A percentile compares a stretch with the other conserved stretches of the same genome.
These are phyloP conservation scores for Trachelus stipa DNA, from an alignment of 2,888 invertebrate species.

Conservation along the genomic window DNA sequence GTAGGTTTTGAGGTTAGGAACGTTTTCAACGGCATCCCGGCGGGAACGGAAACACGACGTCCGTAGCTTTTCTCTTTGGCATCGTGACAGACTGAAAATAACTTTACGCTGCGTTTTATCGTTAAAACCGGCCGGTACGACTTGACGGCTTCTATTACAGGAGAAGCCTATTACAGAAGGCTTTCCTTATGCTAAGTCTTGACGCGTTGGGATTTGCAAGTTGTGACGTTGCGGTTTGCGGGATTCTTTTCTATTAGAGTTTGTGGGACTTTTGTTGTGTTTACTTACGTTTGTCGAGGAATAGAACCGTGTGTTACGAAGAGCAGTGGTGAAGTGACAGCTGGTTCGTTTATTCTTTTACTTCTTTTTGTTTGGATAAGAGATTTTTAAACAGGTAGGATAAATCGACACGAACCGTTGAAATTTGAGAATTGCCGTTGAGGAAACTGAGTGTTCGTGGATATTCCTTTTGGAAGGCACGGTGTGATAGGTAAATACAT, in stretches of 20 bases:
- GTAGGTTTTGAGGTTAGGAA: neutral
- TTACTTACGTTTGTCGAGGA: neutral
- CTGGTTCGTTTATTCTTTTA: neutral
- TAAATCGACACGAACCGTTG: too few species aligned
- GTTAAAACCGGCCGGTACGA: neutral
- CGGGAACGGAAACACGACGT: neutral
- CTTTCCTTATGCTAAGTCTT: neutral
- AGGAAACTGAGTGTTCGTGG: too few species aligned
- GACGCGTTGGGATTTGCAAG: neutral
- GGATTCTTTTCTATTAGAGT: neutral
- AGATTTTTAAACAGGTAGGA: neutral
- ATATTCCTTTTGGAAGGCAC: too few species aligned
- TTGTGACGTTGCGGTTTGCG: neutral
- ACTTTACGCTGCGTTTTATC: neutral
- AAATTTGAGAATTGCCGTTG: too few species aligned
- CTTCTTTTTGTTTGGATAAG: neutral
- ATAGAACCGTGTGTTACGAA: neutral
- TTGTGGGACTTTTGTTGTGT: neutral
- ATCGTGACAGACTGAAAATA: neutral
- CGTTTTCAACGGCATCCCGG: neutral
- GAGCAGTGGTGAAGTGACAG: neutral
- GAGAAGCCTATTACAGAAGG: neutral
- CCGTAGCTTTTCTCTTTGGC: neutral
- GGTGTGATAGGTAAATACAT: too few species aligned
- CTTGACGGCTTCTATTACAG: neutral